Evolutionary conservation across 2,797 vertebrate genomes (phyloP).

Genomic region (Telmatherina bonti): DNA sequence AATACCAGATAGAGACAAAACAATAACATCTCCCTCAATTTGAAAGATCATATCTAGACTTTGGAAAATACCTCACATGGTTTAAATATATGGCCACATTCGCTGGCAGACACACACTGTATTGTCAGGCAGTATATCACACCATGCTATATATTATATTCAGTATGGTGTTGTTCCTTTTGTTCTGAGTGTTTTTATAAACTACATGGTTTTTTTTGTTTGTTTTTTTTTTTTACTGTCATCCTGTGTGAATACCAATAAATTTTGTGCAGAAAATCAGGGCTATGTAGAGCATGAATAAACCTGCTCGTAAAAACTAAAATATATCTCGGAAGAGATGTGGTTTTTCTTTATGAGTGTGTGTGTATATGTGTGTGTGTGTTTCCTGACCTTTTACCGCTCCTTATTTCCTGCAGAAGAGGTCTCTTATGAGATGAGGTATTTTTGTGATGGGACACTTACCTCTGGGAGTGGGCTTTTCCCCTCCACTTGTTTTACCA

Average conservation of each 20-base stretch:
- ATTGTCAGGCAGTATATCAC: slow-evolving; percentile 49
- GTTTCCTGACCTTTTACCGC: slow-evolving; percentile 51
- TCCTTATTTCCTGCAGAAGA: slow-evolving; percentile 60
- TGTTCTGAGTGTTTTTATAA: slow-evolving; percentile 14
- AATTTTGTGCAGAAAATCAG: slow-evolving; percentile 1
- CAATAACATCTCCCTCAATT: slow-evolving; percentile 68
- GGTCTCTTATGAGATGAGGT: slow-evolving; percentile 58
- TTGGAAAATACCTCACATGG: slow-evolving; percentile 65
- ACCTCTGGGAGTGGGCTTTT: slow-evolving; percentile 43
- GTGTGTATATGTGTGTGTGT: not conserved
- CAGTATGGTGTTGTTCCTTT: not conserved
- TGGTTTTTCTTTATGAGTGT: slow-evolving; percentile 4
- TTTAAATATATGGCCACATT: slow-evolving; percentile 65
- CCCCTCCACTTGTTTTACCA: slow-evolving; percentile 52
- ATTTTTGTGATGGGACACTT: slow-evolving; percentile 48
- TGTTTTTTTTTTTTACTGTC: not conserved
- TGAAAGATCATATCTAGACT: slow-evolving; percentile 67
- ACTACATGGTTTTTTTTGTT: too few species aligned
- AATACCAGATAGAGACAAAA: slow-evolving; percentile 72
- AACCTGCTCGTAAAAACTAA: slow-evolving; percentile 2
- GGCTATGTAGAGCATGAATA: not conserved
- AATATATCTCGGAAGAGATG: slow-evolving; percentile 23
- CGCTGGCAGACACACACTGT: slow-evolving; percentile 38
- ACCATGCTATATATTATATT: slow-evolving; percentile 29
- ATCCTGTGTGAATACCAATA: slow-evolving; percentile 7